phyloP scores from a whole-genome alignment of 35 echinoderm and acorn worm genomes.

The Apostichopus japonicus region DNA sequence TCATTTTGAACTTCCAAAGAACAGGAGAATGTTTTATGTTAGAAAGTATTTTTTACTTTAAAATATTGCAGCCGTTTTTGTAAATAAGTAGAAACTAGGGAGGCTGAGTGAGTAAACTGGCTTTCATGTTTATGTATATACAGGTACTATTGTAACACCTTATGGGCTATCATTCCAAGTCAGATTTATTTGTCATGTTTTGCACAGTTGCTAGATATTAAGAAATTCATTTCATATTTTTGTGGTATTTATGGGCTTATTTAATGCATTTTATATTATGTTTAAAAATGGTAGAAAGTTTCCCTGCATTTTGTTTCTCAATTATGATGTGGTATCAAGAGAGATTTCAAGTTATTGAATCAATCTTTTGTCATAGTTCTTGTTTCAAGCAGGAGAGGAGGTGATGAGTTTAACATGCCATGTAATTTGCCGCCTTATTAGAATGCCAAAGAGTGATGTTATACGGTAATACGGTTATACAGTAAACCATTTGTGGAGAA shows the following conservation, averaged over 20 bases:
- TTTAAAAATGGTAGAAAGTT: neutral
- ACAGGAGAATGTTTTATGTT: neutral
- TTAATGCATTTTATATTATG: neutral
- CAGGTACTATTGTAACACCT: neutral
- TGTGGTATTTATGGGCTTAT: slow-evolving; percentile 1
- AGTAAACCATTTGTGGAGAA: neutral
- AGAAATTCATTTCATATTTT: neutral
- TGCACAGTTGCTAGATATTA: neutral
- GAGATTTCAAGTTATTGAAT: no score
- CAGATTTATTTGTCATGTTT: neutral
- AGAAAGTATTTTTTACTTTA: neutral
- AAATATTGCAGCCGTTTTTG: neutral
- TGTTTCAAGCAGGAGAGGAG: no score
- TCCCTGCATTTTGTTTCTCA: neutral
- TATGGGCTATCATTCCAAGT: slow-evolving; percentile 3
- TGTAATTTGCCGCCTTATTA: neutral
- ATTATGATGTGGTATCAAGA: neutral
- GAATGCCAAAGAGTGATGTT: neutral
- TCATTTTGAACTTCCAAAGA: neutral
- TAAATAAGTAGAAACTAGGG: neutral
- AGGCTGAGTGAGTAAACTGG: neutral
- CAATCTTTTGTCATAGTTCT: no score
- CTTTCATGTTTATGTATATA: neutral
- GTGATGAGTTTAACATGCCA: no score
- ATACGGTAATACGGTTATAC: neutral